Evolutionary conservation across 2,113 vertebrate species (phyloP).

Genomic region (Parotia lawesii): DNA sequence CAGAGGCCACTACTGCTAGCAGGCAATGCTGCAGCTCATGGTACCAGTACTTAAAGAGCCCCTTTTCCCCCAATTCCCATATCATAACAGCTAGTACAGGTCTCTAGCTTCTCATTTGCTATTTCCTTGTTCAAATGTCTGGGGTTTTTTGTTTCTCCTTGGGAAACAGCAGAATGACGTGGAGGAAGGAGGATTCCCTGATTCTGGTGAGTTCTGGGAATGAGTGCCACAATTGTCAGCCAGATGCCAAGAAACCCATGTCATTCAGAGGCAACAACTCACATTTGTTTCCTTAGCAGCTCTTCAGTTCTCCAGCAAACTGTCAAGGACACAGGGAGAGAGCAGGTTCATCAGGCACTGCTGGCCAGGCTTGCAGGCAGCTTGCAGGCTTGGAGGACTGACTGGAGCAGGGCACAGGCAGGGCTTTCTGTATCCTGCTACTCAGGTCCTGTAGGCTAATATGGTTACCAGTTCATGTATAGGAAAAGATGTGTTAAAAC

Average conservation of each 20-base stretch:
- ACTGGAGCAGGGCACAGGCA: not conserved
- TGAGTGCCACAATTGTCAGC: not conserved
- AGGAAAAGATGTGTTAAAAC: not conserved
- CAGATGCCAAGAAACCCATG: not conserved
- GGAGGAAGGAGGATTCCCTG: not conserved
- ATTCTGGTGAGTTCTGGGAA: not conserved
- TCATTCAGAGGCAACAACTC: not conserved
- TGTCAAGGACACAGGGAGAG: not conserved
- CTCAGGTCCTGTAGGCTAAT: not conserved
- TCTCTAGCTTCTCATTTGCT: not conserved
- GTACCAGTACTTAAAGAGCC: not conserved
- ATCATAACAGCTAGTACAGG: not conserved
- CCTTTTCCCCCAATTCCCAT: fast-evolving
- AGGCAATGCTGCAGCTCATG: not conserved
- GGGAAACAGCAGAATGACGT: not conserved
- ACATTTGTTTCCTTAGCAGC: not conserved
- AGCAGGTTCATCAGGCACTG: not conserved
- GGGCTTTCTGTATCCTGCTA: not conserved
- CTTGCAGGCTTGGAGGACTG: not conserved
- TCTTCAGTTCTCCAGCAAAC: not conserved
- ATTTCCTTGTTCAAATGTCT: not conserved
- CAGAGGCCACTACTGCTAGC: not conserved
- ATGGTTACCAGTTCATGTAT: not conserved
- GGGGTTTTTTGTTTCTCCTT: not conserved
- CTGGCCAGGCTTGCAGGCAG: not conserved